These are phyloP conservation scores for Silurus aristotelis DNA, from an alignment of 2,797 vertebrate species.

Conservation along the genomic window DNA sequence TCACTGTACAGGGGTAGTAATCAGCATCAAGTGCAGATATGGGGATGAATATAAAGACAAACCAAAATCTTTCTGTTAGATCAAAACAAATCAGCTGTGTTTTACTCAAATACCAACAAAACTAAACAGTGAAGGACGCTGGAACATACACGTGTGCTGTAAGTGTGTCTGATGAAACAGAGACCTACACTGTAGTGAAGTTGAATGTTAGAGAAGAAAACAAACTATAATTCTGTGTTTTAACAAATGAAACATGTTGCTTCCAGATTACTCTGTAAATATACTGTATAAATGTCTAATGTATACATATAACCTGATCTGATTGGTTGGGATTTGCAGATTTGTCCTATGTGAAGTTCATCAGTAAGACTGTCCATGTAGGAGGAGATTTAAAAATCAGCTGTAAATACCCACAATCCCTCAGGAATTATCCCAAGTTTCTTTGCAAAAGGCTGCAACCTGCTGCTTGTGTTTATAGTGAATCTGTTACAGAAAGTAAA, in stretches of 20 bases:
- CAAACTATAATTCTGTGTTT: no score
- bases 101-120: neutral
- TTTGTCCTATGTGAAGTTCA: no score
- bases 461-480: neutral
- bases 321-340: no score
- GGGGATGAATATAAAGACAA: no score
- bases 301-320: no score
- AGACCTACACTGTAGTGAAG: neutral
- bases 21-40: neutral
- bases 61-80: neutral
- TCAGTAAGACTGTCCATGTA: no score
- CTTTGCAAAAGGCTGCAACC: neutral
- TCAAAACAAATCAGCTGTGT: neutral
- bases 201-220: neutral
- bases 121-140: neutral
- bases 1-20: no score
- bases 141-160: neutral
- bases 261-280: no score
- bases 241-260: no score
- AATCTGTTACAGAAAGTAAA: neutral
- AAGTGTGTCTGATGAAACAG: no score
- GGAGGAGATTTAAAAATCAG: no score
- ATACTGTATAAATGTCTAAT: no score
- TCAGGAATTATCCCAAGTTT: neutral
- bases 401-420: constrained; percentile 1